A percentile compares a stretch with the other conserved stretches of the same genome.
These are phyloP conservation scores for Porites australiensis DNA, from an alignment of 64 coral and sea anemone genomes.

Conservation along the genomic window DNA sequence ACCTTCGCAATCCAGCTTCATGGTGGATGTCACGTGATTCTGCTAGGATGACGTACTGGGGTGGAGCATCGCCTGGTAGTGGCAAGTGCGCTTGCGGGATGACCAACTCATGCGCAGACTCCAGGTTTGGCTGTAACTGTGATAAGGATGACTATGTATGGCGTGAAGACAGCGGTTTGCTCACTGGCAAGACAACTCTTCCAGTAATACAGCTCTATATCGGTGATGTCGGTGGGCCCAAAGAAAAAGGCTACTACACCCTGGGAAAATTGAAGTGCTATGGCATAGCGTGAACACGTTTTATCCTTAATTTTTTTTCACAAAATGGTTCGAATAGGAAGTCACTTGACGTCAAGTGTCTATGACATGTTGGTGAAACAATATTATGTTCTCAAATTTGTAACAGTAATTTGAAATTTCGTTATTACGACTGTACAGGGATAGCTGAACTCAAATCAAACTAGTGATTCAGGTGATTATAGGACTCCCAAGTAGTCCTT, in stretches of 20 bases:
- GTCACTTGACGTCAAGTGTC: no score
- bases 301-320: no score
- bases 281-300: neutral
- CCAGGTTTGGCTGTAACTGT: conserved; percentile 1
- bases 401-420: no score
- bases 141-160: neutral
- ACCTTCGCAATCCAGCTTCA: neutral
- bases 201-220: conserved; percentile 12
- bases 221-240: neutral
- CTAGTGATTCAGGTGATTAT: no score
- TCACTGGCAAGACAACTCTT: conserved; percentile 10
- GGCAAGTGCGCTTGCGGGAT: conserved; percentile 46
- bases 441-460: no score
- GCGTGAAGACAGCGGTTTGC: conserved; percentile 36
- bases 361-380: no score
- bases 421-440: no score
- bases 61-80: conserved; percentile 35
- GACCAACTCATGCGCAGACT: conserved; percentile 7
- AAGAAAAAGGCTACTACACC: neutral
- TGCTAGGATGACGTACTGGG: conserved; percentile 39
- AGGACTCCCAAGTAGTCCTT: no score
- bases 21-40: conserved; percentile 68
- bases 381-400: no score
- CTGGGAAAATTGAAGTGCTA: conserved; percentile 22
- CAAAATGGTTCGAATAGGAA: no score